Conservation (phyloP, 2,113 vertebrate species). For the Orycteropus afer region DNA sequence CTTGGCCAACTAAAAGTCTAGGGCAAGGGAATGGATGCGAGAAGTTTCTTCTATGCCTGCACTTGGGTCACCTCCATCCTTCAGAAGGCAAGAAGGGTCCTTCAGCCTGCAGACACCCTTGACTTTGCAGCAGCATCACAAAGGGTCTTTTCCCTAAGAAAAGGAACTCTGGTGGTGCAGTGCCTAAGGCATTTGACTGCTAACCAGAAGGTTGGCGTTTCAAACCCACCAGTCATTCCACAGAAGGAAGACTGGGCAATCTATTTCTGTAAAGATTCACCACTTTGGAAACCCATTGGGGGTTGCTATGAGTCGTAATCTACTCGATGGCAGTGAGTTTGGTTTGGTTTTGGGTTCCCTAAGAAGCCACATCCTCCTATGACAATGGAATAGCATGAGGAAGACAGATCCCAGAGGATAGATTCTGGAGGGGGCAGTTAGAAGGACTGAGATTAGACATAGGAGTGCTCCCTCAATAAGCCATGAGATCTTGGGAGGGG, state of each 20-base stretch:
- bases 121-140: not conserved
- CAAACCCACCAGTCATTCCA: no score
- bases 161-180: no score
- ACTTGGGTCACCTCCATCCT: not conserved
- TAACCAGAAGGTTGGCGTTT: no score
- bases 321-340: no score
- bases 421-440: not conserved
- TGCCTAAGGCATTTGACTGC: no score
- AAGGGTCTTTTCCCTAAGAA: not conserved
- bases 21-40: not conserved
- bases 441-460: fast-evolving
- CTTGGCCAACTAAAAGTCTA: not conserved
- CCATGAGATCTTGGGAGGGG: no score
- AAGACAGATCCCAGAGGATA: not conserved
- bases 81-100: not conserved
- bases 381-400: fast-evolving
- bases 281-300: no score
- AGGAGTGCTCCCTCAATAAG: not conserved
- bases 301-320: no score
- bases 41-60: not conserved
- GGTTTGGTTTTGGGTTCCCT: no score
- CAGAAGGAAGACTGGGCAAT: no score
- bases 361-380: not conserved
- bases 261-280: no score
- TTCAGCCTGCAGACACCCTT: not conserved